A percentile compares a stretch with the other conserved stretches of the same genome.
Conservation (phyloP, 1,140 invertebrate species). For the Macrocentrus cingulum region DNA sequence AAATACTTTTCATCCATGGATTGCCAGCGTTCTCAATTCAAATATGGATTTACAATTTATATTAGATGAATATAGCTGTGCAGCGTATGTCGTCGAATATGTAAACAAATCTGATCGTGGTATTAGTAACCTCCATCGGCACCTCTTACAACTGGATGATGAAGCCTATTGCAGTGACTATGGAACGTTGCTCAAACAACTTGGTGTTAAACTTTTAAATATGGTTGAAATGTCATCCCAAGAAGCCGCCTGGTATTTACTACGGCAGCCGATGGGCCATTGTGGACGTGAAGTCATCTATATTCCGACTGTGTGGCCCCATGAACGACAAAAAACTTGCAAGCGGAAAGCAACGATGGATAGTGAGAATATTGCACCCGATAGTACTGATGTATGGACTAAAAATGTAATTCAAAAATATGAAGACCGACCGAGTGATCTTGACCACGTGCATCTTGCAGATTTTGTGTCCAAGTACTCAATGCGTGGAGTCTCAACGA, state of each 20-base stretch:
- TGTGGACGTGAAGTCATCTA: background rate
- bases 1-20: conserved; percentile 41
- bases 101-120: conserved; percentile 44
- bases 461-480: too few relatives aligned
- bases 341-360: too few relatives aligned
- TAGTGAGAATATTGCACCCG: conserved; percentile 34
- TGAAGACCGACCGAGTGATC: too few relatives aligned
- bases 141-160: conserved; percentile 38
- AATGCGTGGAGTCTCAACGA: too few relatives aligned
- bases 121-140: conserved; percentile 43
- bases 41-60: conserved; percentile 50
- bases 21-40: conserved; percentile 37
- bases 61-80: conserved; percentile 45
- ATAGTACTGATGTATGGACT: conserved; percentile 37
- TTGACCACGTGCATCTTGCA: conserved; percentile 15
- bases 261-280: conserved; percentile 37
- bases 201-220: conserved; percentile 36
- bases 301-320: conserved; percentile 48
- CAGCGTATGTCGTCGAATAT: conserved; percentile 38
- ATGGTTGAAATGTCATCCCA: conserved; percentile 35
- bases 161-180: conserved; percentile 26
- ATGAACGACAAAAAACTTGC: conserved; percentile 46
- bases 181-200: too few relatives aligned
- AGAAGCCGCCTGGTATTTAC: conserved; percentile 44
- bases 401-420: conserved; percentile 24